phyloP scores from a whole-genome alignment of 2,113 vertebrate genomes.

The Festucalex cinctus region DNA sequence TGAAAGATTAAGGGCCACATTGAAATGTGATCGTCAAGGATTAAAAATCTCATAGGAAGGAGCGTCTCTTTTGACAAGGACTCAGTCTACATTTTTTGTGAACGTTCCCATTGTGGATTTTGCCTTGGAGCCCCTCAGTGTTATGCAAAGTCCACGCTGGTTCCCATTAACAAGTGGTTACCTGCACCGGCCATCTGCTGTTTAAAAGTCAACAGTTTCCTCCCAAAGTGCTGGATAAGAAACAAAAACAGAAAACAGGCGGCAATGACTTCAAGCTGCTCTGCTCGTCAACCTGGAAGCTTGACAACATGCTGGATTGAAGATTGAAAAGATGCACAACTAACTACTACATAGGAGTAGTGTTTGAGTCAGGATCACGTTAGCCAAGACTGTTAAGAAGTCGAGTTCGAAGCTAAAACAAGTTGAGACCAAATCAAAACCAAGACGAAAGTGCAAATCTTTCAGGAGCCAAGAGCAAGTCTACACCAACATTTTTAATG shows the following conservation, averaged over 20 bases:
- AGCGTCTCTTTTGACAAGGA: not conserved
- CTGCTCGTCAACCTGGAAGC: constrained; percentile 33
- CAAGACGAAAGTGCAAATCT: not conserved
- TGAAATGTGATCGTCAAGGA: not conserved
- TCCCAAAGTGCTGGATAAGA: constrained; percentile 26
- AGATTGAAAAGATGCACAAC: constrained; percentile 10
- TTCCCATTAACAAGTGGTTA: constrained; percentile 2
- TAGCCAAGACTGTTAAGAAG: not conserved
- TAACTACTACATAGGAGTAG: not conserved
- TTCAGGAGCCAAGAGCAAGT: not conserved
- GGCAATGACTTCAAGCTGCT: constrained; percentile 45
- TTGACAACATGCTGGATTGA: constrained; percentile 45
- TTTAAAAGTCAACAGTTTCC: constrained; percentile 18
- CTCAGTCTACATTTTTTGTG: not conserved
- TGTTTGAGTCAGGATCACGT: not conserved
- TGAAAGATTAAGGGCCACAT: not conserved
- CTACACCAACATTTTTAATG: too few relatives aligned
- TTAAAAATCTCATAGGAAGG: not conserved
- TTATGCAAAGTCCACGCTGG: not conserved
- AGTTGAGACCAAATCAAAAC: not conserved
- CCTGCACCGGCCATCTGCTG: constrained; percentile 1
- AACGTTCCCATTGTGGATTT: not conserved
- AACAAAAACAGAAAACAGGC: constrained; percentile 23
- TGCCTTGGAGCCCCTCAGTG: not conserved
- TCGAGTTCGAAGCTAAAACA: not conserved